Conservation (phyloP, 2,113 vertebrate genomes). For the Rhipidura dahli region DNA sequence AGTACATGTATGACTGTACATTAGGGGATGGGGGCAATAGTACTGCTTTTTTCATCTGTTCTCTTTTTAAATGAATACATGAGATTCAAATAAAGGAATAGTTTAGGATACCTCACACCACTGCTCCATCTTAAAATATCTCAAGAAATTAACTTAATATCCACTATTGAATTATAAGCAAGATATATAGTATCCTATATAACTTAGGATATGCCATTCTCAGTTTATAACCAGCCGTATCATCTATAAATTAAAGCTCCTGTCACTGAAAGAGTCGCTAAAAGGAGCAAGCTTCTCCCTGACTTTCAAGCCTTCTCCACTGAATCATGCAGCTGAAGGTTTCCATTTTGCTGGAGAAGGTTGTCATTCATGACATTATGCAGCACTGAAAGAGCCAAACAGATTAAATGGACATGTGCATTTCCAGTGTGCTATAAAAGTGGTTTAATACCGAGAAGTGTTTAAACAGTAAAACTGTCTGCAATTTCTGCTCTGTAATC, state of each 20-base stretch:
- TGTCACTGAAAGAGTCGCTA: not conserved
- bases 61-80: not conserved
- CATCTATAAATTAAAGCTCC: not conserved
- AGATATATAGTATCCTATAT: not conserved
- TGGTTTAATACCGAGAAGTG: slow-evolving; percentile 39
- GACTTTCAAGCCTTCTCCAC: not conserved
- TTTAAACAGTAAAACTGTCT: slow-evolving; percentile 53
- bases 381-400: not conserved
- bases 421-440: slow-evolving; percentile 27
- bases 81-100: not conserved
- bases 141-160: not conserved
- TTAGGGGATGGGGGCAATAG: not conserved
- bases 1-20: not conserved
- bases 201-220: not conserved
- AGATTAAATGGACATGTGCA: slow-evolving; percentile 53
- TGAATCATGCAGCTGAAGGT: not conserved
- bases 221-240: not conserved
- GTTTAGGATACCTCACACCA: not conserved
- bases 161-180: not conserved
- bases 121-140: not conserved
- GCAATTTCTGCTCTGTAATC: slow-evolving; percentile 42
- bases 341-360: not conserved
- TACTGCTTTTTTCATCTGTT: not conserved
- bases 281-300: not conserved
- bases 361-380: not conserved